Conservation (phyloP, 2,888 invertebrate species). For the Allacma fusca region DNA sequence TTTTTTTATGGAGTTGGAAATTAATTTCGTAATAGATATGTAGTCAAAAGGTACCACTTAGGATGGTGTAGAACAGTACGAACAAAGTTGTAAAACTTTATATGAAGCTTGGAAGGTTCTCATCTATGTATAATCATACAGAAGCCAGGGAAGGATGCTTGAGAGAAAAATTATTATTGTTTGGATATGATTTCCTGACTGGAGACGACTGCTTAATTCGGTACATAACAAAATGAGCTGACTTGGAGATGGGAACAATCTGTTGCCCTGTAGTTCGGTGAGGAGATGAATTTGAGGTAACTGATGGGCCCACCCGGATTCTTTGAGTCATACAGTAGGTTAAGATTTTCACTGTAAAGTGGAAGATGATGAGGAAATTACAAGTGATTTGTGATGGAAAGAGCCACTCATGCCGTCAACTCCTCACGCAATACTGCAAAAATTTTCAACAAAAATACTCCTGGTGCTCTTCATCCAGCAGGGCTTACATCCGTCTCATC, state of each 20-base stretch:
- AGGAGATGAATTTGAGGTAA: conserved; percentile 39
- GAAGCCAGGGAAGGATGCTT: conserved; percentile 7
- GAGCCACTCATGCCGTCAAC: conserved; percentile 42
- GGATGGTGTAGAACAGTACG: too few species aligned
- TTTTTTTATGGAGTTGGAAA: background rate
- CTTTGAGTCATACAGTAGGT: conserved; percentile 37
- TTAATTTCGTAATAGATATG: background rate
- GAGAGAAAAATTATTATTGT: background rate
- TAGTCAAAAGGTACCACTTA: too few species aligned
- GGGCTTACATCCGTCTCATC: background rate
- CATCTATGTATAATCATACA: background rate
- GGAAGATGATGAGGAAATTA: conserved; percentile 49
- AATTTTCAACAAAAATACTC: conserved; percentile 21
- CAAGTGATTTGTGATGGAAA: conserved; percentile 47
- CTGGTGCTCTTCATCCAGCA: background rate
- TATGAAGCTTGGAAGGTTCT: too few species aligned
- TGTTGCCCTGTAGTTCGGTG: background rate
- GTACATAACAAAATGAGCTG: background rate
- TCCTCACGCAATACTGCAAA: conserved; percentile 35
- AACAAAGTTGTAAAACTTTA: too few species aligned
- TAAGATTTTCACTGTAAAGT: conserved; percentile 37
- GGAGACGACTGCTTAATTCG: background rate
- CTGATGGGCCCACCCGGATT: conserved; percentile 48
- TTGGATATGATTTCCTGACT: background rate
- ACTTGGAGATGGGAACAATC: conserved; percentile 20